Base-by-base conservation (phyloP, 2,113 vertebrate species). In the Falco punctatus region DNA sequence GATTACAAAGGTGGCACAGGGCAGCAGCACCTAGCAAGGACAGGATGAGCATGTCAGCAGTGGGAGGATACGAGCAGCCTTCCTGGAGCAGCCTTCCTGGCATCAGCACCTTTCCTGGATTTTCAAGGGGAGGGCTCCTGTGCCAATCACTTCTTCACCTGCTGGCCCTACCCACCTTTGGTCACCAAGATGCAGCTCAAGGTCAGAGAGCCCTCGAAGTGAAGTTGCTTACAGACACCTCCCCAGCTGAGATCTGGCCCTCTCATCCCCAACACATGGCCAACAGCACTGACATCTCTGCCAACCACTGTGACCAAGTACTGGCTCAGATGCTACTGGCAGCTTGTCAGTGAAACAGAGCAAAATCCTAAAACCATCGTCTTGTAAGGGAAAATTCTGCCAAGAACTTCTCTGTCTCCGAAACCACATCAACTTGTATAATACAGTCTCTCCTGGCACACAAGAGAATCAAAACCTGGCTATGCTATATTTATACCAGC, bases 401-500 rank as follows among this genome's bases (percentile, higher is more conserved):
- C 87, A 91, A 90, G 80, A 69, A 77, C 73, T 93, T 85, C 77
- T 88, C 86, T 4, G 5, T 82, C 75, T 80, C 74, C 0, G 0
- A 57, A 94, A 88, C 38, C n/a, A 79, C 81, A 82, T 75, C 80
- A 64, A 49, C 81, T 96, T 83, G 74, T 79, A 75, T 73, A 80
- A 92, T 18, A 67, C n/a, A 81, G 92, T 66, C 81, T 95, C 87
- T 91, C 87, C 89, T 82, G 81, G 87, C 78, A 82, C 51, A 83
- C 57, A 94, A 83, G 61, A 83, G 55, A 80, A 52, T 92, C 72
- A 77, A 96, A 96, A 95, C 66, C 84, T 96, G 86, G 40, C 82
- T 91, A 86, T 96, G 40, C 82, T 91, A 86, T 96, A 91, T 95
- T 96, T 97, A 86, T 83, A 91, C 35, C 84, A 95, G 64, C 62